Percentiles rank a stretch among this genome's conserved stretches.
These are phyloP conservation scores for Eupithecia centaureata DNA, from an alignment of 2,888 invertebrate species.

Conservation along the genomic window DNA sequence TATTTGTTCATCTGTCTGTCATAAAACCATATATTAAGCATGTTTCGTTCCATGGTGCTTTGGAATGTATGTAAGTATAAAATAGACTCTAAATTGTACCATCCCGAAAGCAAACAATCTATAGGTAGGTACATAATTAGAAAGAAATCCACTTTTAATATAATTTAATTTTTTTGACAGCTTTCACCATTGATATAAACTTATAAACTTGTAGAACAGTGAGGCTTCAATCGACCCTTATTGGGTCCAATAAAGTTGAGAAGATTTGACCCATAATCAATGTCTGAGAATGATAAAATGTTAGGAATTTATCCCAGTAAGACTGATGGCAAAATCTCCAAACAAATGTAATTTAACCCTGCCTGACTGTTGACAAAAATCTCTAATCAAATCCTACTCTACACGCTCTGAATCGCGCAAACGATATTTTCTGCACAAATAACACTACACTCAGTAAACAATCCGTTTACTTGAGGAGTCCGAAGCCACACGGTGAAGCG, in stretches of 20 bases:
- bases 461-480: background rate
- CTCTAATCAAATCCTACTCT: background rate
- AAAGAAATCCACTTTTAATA: background rate
- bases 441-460: background rate
- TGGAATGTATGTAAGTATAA: no score
- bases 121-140: no score
- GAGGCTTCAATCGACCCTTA: no score
- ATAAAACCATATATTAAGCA: no score
- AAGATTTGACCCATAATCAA: background rate
- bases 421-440: background rate
- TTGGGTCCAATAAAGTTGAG: no score
- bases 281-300: background rate
- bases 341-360: background rate
- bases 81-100: no score
- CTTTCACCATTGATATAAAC: background rate
- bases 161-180: background rate
- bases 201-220: background rate
- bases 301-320: background rate
- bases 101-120: no score
- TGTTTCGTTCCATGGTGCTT: no score
- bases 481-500: conserved; percentile 63
- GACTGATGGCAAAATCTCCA: background rate
- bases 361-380: background rate
- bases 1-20: background rate
- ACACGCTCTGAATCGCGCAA: conserved; percentile 53